Conservation (phyloP, 2,797 vertebrate species). For the Xiphophorus birchmanni region DNA sequence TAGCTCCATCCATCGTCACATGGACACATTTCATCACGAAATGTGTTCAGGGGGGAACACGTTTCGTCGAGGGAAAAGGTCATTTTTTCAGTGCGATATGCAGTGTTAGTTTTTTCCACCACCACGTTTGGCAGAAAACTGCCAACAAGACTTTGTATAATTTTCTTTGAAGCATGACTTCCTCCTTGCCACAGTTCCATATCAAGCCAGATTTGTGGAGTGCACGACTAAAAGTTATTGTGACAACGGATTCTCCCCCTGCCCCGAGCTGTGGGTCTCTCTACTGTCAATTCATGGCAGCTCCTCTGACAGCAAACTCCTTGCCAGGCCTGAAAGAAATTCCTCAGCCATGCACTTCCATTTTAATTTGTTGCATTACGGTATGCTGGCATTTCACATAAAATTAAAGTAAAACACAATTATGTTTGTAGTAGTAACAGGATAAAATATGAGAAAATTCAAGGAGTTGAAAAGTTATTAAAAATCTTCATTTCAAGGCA, state of each 20-base stretch:
- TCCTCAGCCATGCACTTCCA: background rate
- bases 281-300: background rate
- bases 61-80: background rate
- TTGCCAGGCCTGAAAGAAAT: background rate
- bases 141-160: background rate
- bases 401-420: background rate
- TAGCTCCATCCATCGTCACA: background rate
- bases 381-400: background rate
- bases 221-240: background rate
- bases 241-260: background rate
- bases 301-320: background rate
- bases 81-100: background rate
- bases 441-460: background rate
- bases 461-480: background rate
- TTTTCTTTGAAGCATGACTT: background rate
- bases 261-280: background rate
- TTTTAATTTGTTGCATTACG: background rate
- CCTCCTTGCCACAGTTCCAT: background rate
- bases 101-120: background rate
- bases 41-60: background rate
- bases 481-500: background rate
- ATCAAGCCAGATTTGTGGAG: constrained; percentile 1
- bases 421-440: background rate
- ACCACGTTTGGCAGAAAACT: background rate
- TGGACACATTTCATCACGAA: background rate